Evolutionary conservation across 2,113 vertebrate species (phyloP).

Genomic region (Malurus melanocephalus): DNA sequence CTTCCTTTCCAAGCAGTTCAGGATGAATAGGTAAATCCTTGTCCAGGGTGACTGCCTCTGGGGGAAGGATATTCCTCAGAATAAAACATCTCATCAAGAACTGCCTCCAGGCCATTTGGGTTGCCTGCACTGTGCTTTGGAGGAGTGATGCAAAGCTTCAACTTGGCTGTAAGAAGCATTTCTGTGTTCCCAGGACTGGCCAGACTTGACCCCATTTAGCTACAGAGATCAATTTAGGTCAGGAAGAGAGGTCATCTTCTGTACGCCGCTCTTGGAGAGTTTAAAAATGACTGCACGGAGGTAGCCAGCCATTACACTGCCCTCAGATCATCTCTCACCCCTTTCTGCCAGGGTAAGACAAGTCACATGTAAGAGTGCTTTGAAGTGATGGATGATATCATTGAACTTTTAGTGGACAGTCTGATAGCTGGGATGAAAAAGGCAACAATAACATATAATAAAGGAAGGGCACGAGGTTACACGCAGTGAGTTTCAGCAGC

Average conservation of each 20-base stretch:
- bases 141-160: background rate
- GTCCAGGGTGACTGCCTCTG: background rate
- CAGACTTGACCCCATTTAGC: constrained; percentile 20
- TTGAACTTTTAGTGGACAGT: constrained; percentile 19
- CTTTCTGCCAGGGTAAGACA: background rate
- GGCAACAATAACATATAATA: background rate
- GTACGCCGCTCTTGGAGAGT: background rate
- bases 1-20: background rate
- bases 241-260: background rate
- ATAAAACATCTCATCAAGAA: background rate
- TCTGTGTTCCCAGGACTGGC: background rate
- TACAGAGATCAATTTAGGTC: constrained; percentile 35
- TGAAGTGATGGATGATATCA: constrained; percentile 35
- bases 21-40: background rate
- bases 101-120: background rate
- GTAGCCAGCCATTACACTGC: background rate
- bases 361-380: background rate
- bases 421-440: constrained; percentile 12
- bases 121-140: background rate
- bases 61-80: background rate
- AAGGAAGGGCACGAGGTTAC: background rate
- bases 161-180: background rate
- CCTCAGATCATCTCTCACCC: constrained; percentile 26
- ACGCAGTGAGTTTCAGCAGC: background rate
- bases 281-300: background rate